Evolutionary conservation across 2,888 invertebrate genomes (phyloP).

Genomic region (Creontiades dilutus): DNA sequence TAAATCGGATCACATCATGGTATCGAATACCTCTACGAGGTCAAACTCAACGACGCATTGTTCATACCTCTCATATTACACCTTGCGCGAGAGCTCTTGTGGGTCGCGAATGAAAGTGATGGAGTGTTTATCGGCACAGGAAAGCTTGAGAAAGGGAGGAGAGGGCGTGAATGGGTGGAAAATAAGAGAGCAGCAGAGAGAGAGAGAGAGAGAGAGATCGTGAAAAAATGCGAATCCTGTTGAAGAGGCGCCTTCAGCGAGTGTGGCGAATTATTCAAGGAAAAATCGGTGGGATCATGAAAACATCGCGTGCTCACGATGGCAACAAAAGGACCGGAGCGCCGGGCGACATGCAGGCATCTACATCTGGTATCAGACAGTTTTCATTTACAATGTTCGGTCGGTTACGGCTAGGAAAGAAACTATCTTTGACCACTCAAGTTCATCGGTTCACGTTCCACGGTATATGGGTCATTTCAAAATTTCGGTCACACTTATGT

Average conservation of each 20-base stretch:
- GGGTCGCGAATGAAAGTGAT: no score
- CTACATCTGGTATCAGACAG: not conserved
- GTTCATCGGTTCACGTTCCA: no score
- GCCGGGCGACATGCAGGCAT: not conserved
- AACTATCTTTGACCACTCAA: no score
- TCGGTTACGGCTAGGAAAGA: no score
- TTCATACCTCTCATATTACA: no score
- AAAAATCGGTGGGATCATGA: slow-evolving; percentile 5
- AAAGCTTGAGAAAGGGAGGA: not conserved
- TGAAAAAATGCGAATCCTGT: slow-evolving; percentile 31
- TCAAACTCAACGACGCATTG: no score
- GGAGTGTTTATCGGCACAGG: not conserved
- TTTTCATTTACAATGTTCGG: no score
- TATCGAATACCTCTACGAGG: no score
- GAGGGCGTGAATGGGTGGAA: slow-evolving; percentile 27
- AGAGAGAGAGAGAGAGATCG: slow-evolving; percentile 2
- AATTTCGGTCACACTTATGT: no score
- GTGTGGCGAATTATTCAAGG: slow-evolving; percentile 35
- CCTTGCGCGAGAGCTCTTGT: no score
- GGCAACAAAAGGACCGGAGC: slow-evolving; percentile 17
- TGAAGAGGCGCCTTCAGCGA: slow-evolving; percentile 6
- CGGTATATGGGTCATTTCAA: no score
- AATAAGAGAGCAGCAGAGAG: slow-evolving; percentile 1
- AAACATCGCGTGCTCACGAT: slow-evolving; percentile 31
- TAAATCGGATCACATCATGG: no score